Evolutionary conservation across 1,140 invertebrate genomes (phyloP), one percentile per base, ranked within the genome.

Genomic region (Drosophila grimshawi): DNA sequence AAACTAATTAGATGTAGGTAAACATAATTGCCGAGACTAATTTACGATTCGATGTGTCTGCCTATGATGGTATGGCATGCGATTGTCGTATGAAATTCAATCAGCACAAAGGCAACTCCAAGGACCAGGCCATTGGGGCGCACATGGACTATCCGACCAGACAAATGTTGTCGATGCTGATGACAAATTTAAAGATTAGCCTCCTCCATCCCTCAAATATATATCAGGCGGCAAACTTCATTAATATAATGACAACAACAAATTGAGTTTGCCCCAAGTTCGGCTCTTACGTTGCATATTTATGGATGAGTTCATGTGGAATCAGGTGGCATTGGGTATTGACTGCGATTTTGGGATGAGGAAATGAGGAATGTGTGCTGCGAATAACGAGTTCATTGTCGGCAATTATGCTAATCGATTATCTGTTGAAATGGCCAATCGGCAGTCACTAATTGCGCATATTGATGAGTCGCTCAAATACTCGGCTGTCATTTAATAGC

Each of bases 1-100:
- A 88, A 68, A 74, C 80, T 88, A 88, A 88, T 88, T 88, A 88
- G 85, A 83, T 75, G 73, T 71, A 82, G 83, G 83, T 72, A 80
- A 86, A 86, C 83, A 86, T 86, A 82, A 86, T 86, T 82, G 72
- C 39, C 61, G 46, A 63, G 70, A 80, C 69, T 80, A 82, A 78
- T 81, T 81, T 86, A 71, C 69, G 82, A 79, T 70, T 78, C 57
- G 39, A 43, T 60, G 60, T 8, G 39, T 7, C 39, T 41, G 39
- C 6, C 29, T 10, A 30, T 3, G 6, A 39, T 27, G 43, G 52
- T 37, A 27, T 32, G 30, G 62, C 51, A 45, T 49, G 41, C 68
- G 70, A 67, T 69, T 69, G 53, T 61, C 30, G 7, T 29, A 41
- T 55, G 49, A 33, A 52, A 48, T 73, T 59, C 37, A 53, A 82